Base-by-base conservation (phyloP, 2,888 invertebrate genomes). In the Conistra vaccinii region DNA sequence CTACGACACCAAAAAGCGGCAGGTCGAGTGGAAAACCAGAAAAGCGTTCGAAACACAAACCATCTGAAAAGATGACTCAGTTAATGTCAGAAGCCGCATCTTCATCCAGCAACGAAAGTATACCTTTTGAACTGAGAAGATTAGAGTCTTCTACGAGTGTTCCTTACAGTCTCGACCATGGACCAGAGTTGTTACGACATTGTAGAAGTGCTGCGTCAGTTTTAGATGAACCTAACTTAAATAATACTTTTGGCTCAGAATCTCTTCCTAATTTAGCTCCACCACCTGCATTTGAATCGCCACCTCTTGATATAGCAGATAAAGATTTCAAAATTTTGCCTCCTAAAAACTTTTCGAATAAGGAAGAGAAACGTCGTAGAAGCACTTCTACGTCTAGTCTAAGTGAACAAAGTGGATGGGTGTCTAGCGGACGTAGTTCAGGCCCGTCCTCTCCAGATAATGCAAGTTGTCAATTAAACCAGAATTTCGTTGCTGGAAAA, bases 401-500 rank as follows among this genome's bases (percentile, higher is more conserved):
- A 78, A 98, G 98, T 88, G 98, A 98, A 92, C 98, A 98, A 93
- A 98, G 98, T 90, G 98, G 98, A 1, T 98, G 98, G 98, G 98
- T 98, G 0, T 98, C 98, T 48, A 98, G 98, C 88, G 97, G 98
- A 62, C 96, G 97, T 61, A 97, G 97, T 89, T 97, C 97, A 69
- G 97, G 97, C 32, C 97, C 97, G n/a, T 97, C 97, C 0, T 97
- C 97, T 70, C 97, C 97, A 7, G 97, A 97, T 89, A 94, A 95
- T 89, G 94, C 93, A 70, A 97, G 94, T 93, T 95, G 93, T 95
- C 96, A 95, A 94, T 96, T 93, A 94, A 96, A 93, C 90, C 97
- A 93, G 92, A 97, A 91, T 90, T 96, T 92, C 79, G 85, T 89
- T 87, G 94, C 93, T 86, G 92, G 85, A 39, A 96, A 90, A 89